Base-by-base conservation (phyloP, 2,888 invertebrate species). In the Buathra laborator region DNA sequence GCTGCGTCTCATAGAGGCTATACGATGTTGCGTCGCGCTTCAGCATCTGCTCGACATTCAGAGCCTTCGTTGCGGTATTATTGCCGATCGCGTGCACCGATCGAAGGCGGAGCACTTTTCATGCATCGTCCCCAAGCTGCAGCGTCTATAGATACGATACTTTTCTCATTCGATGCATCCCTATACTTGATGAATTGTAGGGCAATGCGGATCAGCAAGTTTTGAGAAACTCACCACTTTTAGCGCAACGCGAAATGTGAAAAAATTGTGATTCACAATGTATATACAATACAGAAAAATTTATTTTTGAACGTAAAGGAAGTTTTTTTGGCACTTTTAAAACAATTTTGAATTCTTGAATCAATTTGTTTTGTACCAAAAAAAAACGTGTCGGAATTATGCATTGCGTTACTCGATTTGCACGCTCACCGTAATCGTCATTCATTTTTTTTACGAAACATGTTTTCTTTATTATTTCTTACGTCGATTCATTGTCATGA, bases 41-140 rank as follows among this genome's bases (percentile, higher is more conserved):
- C 85, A 84, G 86, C 91, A 89, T 91, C 90, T 90, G 91, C 81
- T 86, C 78, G 82, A 80, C 84, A 80, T 78, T 81, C 76, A 83
- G 78, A 68, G 74, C 43, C 62, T 3, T 86, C 81, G 87, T 84
- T 74, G 76, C 29, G 71, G 67, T 67, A 68, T 82, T 82, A 32
- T 72, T 32, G 53, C 59, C 66, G 79, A 84, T 76, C 83, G 64
- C 64, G 64, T 59, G 62, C 32, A 82, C 76, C 85, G 81, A 83
- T 81, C 74, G 78, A 79, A 88, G 87, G 86, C 80, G 83, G 86
- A 86, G 87, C 83, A 86, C 85, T 86, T 74, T 79, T 59, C 51
- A 24, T 19, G 48, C 16, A 19, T 64, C 24, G n/a, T 43, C 48
- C 44, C 67, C 37, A 67, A 67, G 24, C 51, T 16, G 29, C 19